A percentile compares a stretch with the other conserved stretches of the same genome.
Evolutionary conservation across 2,113 vertebrate genomes (phyloP).

Genomic region (Hypanus sabinus): DNA sequence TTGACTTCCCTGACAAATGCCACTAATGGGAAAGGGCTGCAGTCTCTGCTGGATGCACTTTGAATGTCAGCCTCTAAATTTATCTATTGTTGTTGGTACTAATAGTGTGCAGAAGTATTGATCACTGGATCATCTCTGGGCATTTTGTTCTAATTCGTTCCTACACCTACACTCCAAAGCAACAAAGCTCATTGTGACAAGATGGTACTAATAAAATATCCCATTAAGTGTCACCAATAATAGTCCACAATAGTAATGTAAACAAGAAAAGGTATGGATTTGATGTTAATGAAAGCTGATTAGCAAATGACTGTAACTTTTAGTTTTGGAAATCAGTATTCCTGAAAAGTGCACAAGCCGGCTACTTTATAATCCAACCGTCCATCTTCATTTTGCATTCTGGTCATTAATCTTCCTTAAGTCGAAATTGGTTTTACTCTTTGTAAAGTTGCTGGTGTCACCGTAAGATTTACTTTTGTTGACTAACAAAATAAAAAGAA

Average conservation of each 20-base stretch:
- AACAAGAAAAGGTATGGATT: not conserved
- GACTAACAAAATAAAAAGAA: not conserved
- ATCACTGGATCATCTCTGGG: too few relatives aligned
- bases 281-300: conserved; percentile 14
- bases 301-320: not conserved
- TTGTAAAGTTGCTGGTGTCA: not conserved
- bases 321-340: conserved; percentile 9
- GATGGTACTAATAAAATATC: not conserved
- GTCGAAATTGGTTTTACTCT: conserved; percentile 18
- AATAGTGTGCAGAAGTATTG: too few relatives aligned
- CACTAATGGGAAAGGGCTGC: not conserved
- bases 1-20: not conserved
- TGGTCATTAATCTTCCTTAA: conserved; percentile 16
- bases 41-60: not conserved
- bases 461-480: not conserved
- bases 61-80: not conserved
- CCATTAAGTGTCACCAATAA: not conserved
- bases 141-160: too few relatives aligned
- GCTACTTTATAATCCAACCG: not conserved
- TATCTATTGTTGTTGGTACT: too few relatives aligned
- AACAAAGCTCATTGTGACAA: not conserved
- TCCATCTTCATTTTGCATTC: conserved; percentile 15
- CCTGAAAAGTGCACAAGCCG: conserved; percentile 3
- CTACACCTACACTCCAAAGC: too few relatives aligned
- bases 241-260: not conserved